Evolutionary conservation across 2,113 vertebrate species (phyloP).

Genomic region (Lanius ludovicianus): DNA sequence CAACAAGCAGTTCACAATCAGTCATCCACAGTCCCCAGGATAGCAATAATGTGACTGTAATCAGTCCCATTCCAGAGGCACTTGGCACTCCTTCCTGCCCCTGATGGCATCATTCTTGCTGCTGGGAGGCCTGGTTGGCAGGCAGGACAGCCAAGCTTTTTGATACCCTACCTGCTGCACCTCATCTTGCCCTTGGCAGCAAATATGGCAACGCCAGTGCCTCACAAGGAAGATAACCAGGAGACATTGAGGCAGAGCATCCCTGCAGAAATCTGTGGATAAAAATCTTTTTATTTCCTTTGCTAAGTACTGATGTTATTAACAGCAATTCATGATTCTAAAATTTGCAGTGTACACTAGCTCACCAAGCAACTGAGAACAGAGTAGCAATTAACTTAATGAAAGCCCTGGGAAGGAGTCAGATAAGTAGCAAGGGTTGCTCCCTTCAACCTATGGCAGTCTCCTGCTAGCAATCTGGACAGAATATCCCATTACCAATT

Average conservation of each 20-base stretch:
- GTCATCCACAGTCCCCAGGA: neutral
- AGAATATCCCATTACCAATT: slow-evolving; percentile 32
- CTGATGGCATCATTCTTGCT: neutral
- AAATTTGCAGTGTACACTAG: neutral
- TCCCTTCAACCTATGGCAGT: neutral
- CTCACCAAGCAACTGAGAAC: neutral
- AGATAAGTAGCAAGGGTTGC: neutral
- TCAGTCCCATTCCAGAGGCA: neutral
- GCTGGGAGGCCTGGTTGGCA: neutral
- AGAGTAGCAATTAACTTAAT: slow-evolving; percentile 14
- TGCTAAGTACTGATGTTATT: neutral
- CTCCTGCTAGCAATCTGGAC: neutral
- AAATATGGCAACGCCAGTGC: neutral
- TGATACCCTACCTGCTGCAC: neutral
- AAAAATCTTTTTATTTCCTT: neutral
- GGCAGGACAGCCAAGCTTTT: neutral
- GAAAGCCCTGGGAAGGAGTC: neutral
- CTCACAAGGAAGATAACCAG: neutral
- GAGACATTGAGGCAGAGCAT: neutral
- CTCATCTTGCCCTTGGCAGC: neutral
- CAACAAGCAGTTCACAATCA: neutral
- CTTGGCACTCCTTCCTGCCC: neutral
- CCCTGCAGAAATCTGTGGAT: neutral
- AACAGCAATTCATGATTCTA: neutral
- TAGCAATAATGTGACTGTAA: accelerated